Evolutionary conservation across 92 coral and sea anemone genomes (phyloP), one percentile per base, ranked within the genome.

Genomic region (Porites lobata): DNA sequence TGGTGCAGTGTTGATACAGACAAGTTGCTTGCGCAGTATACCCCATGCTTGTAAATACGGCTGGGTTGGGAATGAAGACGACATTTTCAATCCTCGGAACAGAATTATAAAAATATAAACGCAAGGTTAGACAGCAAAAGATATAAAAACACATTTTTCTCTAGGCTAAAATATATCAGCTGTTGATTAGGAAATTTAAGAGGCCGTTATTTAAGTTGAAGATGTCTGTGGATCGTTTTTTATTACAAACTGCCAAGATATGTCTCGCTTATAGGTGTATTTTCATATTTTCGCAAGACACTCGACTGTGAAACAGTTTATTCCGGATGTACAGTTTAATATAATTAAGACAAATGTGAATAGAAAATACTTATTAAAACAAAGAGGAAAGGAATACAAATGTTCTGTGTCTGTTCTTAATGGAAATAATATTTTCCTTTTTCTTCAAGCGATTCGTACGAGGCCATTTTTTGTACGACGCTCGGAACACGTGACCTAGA

Each of bases 261-360:
- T 53, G 59, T 52, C 74, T 68, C 15, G 76, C 56, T 65, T 15
- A 65, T 14, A 65, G 84, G 72, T 68, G 86, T 82, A 82, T 82
- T 82, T 82, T 82, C 72, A 50, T 82, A 80, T 53, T 80, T 80
- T 68, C 19, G 47, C 8, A 66, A 32, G 78, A 56, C 58, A 70
- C 65, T 38, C 14, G 58, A 17, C 86, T 70, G 86, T 24, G 29
- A 59, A 56, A 68, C 65, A 69, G 59, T 21, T 14, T 8, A 9
- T 21, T 22, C 6, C 12, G 20, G 61, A 79, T 79, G 83, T 79
- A 79, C 83, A 79, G 50, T 78, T 78, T 19, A 65, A 64, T 79
- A 67, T 67, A 21, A 24, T 67, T 12, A 63, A 79, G 43, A 47
- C 7, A 50, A 29, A 19, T 58, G 68, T 14, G 5, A 17, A 13